Evolutionary conservation across 2,888 invertebrate genomes (phyloP), one percentile per base, ranked within the genome.

Genomic region (Flexamia atlantica): DNA sequence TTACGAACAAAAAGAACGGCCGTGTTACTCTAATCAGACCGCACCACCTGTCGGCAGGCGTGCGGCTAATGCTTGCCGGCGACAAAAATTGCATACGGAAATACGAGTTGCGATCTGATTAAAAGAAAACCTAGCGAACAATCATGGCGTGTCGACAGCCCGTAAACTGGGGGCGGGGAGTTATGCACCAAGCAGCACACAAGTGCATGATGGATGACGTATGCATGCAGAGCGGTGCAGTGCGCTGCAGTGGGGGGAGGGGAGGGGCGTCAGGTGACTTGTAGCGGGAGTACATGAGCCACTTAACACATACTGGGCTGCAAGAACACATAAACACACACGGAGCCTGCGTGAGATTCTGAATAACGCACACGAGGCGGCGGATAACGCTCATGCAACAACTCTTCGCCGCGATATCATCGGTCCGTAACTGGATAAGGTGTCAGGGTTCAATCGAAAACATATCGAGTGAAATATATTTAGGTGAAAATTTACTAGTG

Each of bases 21-120:
- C 17, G 2, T 10, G 12, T 9, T 2, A 46, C 14, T 46, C 4
- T 17, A 17, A 46, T 1, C 20, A 5, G 25, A 20, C 64, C 28
- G 30, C 23, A 57, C 4, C 64, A 28, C 64, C 28, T 64, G 64
- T 64, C 64, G 17, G 30, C 64, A 64, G 30, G 28, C 28, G 30
- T 12, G 57, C 57, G 23, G 57, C 57, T 14, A 57, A 20, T 17
- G 64, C 28, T 3, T 7, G 0, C 4, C 14, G 3, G 20, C 25
- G 28, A 64, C 30, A 28, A 64, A 64, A 64, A 64, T 60, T 12
- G 64, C 28, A 64, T 28, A 25, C 64, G 64, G 64, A 64, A 64
- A 64, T 64, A 30, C 64, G 28, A 64, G 64, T 64, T 64, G 28
- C 30, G 28, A 64, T 64, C 64, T 9, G 64, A 64, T 64, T 64